Base-by-base conservation (phyloP, 2,797 vertebrate genomes). In the Poecilia velifera region DNA sequence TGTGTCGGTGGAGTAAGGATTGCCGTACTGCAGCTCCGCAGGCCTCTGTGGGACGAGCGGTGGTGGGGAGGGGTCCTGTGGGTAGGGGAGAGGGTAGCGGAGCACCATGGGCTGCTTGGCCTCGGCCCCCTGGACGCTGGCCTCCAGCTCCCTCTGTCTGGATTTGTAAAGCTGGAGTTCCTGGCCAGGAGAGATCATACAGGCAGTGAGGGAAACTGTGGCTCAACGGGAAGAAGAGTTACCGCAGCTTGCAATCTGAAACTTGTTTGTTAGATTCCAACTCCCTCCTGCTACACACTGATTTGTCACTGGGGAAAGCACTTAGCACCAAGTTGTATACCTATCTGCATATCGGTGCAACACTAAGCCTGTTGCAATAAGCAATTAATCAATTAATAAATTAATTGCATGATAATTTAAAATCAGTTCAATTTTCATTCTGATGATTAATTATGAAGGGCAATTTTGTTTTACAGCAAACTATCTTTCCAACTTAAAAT, bases 11-110 rank as follows among this genome's bases (percentile, higher is more conserved):
- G 95, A 95, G 76, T 99, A 99, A 28, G 98, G 98, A 83, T 99
- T 99, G 80, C 98, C 98, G 53, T 95, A 99, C 3, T 98, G 97
- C 90, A 99, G 89, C 89, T 97, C 95, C 10, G 97, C 97, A 0
- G 97, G 95, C 80, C 96, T 94, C 74, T 94, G 93, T 4, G 97
- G 96, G 47, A 97, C 95, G 76, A 96, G 92, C 0, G 96, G 95
- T 16, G 97, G 93, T 0, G 94, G 94, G 31, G 96, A 96, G 3
- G 92, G 96, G 80, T 97, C 96, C 89, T 97, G 97, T 3, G 96
- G 95, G 86, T 96, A 96, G 0, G 96, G 95, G 59, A 95, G 93
- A 1, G 96, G 96, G 93, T 96, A 97, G 80, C 94, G 97, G 79
- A 96, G 90, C 76, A 96, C 59, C 92, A 95, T 90, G 0, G 94